Conservation (phyloP, 2,888 invertebrate genomes). For the Scaptomyza cyrtandrae region DNA sequence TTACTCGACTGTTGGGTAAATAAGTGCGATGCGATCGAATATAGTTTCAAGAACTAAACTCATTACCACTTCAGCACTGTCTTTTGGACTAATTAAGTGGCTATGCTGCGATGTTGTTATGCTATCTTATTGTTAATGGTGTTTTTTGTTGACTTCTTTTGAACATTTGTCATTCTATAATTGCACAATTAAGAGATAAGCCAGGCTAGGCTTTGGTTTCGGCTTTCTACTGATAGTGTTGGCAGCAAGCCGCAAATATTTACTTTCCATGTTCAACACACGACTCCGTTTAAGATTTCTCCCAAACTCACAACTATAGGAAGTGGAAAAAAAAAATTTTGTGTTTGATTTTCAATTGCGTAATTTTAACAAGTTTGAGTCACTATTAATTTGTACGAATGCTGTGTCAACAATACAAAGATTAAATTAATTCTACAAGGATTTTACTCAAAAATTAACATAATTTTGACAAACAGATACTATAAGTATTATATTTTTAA, state of each 20-base stretch:
- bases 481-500: too few relatives aligned
- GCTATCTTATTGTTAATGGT: conserved; percentile 56
- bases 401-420: too few relatives aligned
- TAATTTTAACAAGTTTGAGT: too few relatives aligned
- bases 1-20: too few relatives aligned
- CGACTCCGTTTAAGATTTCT: not conserved
- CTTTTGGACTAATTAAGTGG: conserved; percentile 14
- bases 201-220: conserved; percentile 60
- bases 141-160: conserved; percentile 9
- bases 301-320: not conserved
- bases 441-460: too few relatives aligned
- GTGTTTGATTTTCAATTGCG: not conserved
- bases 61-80: conserved; percentile 45
- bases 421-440: too few relatives aligned
- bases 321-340: too few relatives aligned
- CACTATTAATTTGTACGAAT: too few relatives aligned
- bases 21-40: too few relatives aligned
- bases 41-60: conserved; percentile 12
- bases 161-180: conserved; percentile 41
- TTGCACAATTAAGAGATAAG: conserved; percentile 55
- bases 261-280: conserved; percentile 6
- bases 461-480: too few relatives aligned
- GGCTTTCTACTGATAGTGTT: conserved; percentile 23
- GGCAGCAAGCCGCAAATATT: conserved; percentile 31
- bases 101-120: conserved; percentile 8